Base-by-base conservation (phyloP, 2,888 invertebrate species). In the Tetheella fluctuosa region DNA sequence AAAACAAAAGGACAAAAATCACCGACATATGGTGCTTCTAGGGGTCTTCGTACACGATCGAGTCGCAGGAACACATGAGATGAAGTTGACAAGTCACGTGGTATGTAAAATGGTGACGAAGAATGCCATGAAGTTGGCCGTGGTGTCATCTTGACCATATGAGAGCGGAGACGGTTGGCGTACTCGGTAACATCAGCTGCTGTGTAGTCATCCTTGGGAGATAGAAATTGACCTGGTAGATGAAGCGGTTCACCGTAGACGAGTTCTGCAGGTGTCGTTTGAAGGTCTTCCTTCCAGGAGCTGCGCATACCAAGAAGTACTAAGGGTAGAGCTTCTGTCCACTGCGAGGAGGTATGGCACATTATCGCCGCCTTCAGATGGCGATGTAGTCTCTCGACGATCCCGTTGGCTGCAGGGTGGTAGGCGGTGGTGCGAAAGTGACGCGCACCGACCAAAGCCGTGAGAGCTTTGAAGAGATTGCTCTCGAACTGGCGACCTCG, bases 381-480 rank as follows among this genome's bases (percentile, higher is more conserved):
- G n/a, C n/a, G n/a, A n/a, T n/a, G n/a, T n/a, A 30, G 28, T 4
- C 55, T 4, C 8, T 30, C 30, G 17, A 28, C 28, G 28, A 55
- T 61, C 1, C 69, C 67, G 34, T 70, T 69, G 1, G 60, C 57
- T 17, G 63, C 62, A 10, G 68, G 68, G 25, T 68, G 69, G 55
- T 69, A 71, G 10, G 67, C 57, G 1, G 66, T 64, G 1, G 71
- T 71, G n/a, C 42, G 57, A 10, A 55, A 55, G 55, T 55, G 55
- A 30, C 34, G 55, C 28, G 55, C 28, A 13, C 55, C 55, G 10
- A 55, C 34, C 55, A 34, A n/a, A 2, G 55, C n/a, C n/a, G 55
- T 17, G 30, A 55, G 55, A n/a, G 55, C 4, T 30, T 55, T 25
- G 17, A 55, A 55, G 4, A 55, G 30, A 6, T 28, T 15, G 34